Evolutionary conservation across 2,113 vertebrate genomes (phyloP).

Genomic region (Arvicanthis niloticus): DNA sequence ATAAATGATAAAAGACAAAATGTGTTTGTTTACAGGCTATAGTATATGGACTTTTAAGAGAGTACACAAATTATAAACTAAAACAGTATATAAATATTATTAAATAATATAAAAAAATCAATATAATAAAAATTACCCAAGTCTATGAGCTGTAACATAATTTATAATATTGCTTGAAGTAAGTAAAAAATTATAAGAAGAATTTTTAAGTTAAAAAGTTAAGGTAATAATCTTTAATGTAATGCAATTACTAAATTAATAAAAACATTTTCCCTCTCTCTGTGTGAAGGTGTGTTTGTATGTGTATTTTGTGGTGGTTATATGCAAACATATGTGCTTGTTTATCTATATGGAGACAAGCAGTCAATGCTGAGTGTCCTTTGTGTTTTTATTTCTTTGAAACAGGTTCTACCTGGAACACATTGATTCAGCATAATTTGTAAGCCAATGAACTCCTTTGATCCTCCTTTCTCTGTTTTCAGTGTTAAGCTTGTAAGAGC

Average conservation of each 20-base stretch:
- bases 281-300: no score
- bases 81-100: not conserved
- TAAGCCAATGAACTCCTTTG: not conserved
- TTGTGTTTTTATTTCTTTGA: not conserved
- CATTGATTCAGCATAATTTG: not conserved
- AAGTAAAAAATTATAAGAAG: not conserved
- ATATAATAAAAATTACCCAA: not conserved
- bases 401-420: not conserved
- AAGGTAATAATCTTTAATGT: not conserved
- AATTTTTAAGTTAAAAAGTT: not conserved
- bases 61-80: not conserved
- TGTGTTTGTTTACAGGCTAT: not conserved
- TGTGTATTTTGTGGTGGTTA: not conserved
- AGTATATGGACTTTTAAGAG: not conserved
- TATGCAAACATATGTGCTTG: not conserved
- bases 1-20: not conserved
- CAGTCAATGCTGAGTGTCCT: no score
- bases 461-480: not conserved
- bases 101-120: not conserved
- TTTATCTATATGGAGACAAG: not conserved
- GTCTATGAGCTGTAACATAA: not conserved
- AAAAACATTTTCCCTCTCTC: not conserved
- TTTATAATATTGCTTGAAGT: not conserved
- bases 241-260: not conserved
- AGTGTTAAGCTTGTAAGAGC: no score